Base-by-base conservation (phyloP, 2,888 invertebrate species). In the Alloplasta piceator region DNA sequence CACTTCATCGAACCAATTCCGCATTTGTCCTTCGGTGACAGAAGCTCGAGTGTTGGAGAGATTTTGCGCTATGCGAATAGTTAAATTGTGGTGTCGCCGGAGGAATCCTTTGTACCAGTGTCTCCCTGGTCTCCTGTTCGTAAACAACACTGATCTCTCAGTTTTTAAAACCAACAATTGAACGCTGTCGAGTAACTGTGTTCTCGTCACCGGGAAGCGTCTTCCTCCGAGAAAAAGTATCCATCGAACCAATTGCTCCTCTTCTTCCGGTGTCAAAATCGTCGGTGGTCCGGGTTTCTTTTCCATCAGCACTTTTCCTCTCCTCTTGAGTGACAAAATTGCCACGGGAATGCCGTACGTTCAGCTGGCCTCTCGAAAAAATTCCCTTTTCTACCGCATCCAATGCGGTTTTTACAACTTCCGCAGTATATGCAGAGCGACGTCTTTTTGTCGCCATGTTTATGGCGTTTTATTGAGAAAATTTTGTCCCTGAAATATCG, bases 1-100 rank as follows among this genome's bases (percentile, higher is more conserved):
- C 6, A 76, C 55, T 50, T 70, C 61, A 7, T 48, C n/a, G 50
- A 76, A 80, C 80, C 80, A 76, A 50, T 66, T 76, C 16, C 61
- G 39, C 5, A 76, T 14, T 50, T 71, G 55, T 58, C 38, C 43
- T 66, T 80, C 67, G 26, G 77, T 64, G n/a, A 41, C 71, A 0
- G 70, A 64, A 36, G 70, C 58, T 26, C 70, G 63, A 63, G 26
- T 64, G 16, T 70, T 38, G 6, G 70, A 46, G n/a, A 58, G 41
- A 58, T 77, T 77, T 48, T 77, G 64, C 9, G 50, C 64, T 7
- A 16, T 58, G 12, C 64, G 77, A n/a, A 16, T 14, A 39, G 70
- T 58, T 12, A 77, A 64, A 14, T 64, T 48, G 9, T 38, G 55
- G 36, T 71, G 71, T 36, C 77, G 46, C 0, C 64, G 48, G 12